Evolutionary conservation across 1,140 invertebrate species (phyloP), one percentile per base, ranked within the genome.

Genomic region (Cephus cinctus): DNA sequence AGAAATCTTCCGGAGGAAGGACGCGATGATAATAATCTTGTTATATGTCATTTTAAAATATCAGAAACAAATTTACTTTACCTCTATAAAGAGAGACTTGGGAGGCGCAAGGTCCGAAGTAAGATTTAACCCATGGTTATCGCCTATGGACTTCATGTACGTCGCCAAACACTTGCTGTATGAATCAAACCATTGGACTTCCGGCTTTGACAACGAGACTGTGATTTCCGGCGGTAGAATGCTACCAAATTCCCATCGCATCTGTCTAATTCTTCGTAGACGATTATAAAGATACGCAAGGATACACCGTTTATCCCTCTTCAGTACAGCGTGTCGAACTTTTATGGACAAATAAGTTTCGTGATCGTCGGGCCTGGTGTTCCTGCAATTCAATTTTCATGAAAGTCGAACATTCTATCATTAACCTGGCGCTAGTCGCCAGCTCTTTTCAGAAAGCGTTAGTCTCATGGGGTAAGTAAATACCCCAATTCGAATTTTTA

Each of bases 191-290:
- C 92, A 98, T 43, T 87, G 79, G 18, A 87, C 73, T 78, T 98
- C 95, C 3, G 86, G 80, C 61, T 89, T 84, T 53, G 88, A 87
- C 12, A 98, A 75, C 54, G 90, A 86, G 21, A 83, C 78, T 66
- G 87, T 88, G 0, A 96, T 84, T 67, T 96, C 94, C 0, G 81
- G 63, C 3, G 95, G 94, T 44, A 98, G 70, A 27, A 96, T 86
- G 45, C 90, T 87, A 2, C 95, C 95, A 70, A 97, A 90, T 66
- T 96, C 89, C 95, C 95, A 98, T 39, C 95, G 78, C 68, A 96
- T 81, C 34, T 89, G 83, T 56, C 86, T 82, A 14, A 98, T 83
- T 60, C 86, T 83, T 51, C 82, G 81, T 65, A 96, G 77, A 57
- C 96, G 79, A 60, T 92, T 89, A 66, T 92, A 92, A 56, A 96